Percentiles rank a stretch among this genome's conserved stretches.
These are phyloP conservation scores for Mobula hypostoma DNA, from an alignment of 2,113 vertebrate species.

Conservation along the genomic window DNA sequence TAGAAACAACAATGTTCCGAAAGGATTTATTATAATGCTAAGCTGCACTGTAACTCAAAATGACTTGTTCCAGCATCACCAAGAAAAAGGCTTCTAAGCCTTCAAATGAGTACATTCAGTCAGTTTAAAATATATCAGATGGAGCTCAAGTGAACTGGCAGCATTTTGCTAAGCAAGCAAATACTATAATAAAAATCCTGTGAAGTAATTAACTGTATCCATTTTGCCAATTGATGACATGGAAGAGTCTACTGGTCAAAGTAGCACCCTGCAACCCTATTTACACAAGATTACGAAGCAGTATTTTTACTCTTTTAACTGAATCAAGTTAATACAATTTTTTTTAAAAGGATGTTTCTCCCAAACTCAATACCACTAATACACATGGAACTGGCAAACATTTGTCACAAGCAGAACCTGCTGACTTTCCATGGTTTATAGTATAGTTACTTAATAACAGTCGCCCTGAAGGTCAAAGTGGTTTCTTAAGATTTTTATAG, in stretches of 20 bases:
- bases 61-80: not conserved
- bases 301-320: not conserved
- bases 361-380: no score
- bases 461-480: not conserved
- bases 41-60: not conserved
- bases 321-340: not conserved
- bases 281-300: not conserved
- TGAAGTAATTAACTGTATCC: slow-evolving; percentile 7
- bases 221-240: slow-evolving; percentile 20
- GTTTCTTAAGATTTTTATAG: no score
- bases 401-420: not conserved
- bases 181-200: not conserved
- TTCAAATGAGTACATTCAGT: not conserved
- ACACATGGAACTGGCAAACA: not conserved
- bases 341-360: no score
- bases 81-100: not conserved
- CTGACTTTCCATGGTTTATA: not conserved
- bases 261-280: not conserved
- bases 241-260: not conserved
- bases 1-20: not conserved
- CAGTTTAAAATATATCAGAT: not conserved
- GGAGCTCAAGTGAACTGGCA: not conserved
- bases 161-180: not conserved
- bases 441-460: not conserved
- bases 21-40: not conserved